Percentiles rank a stretch among this genome's conserved stretches.
Conservation (phyloP, 2,797 vertebrate genomes). For the Bovichtus diacanthus region DNA sequence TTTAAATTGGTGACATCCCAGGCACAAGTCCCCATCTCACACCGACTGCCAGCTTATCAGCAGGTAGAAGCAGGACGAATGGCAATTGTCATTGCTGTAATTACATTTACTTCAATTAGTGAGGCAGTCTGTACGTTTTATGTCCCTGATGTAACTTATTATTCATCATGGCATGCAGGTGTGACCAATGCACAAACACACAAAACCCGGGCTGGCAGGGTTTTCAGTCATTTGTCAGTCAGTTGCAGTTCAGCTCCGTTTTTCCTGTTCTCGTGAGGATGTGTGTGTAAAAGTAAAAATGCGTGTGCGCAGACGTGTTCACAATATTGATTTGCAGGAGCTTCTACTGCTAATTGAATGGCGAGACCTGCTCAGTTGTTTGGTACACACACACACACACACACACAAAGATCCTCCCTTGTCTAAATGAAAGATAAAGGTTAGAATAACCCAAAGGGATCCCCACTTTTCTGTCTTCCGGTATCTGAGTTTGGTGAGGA, state of each 20-base stretch:
- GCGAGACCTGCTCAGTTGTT: conserved; percentile 34
- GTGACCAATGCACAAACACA: conserved; percentile 11
- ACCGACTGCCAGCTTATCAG: conserved; percentile 25
- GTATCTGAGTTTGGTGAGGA: background rate
- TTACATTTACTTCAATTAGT: conserved; percentile 51
- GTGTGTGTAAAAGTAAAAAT: background rate
- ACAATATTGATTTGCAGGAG: conserved; percentile 62
- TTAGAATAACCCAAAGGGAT: background rate
- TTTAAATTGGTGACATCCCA: conserved; percentile 23
- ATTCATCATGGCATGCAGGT: conserved; percentile 31
- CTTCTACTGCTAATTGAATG: conserved; percentile 60
- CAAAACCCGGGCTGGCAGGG: conserved; percentile 17
- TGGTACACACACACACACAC: conserved; percentile 6
- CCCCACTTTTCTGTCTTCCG: background rate
- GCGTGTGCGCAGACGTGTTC: conserved; percentile 9
- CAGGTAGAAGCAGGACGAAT: conserved; percentile 9
- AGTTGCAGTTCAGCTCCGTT: conserved; percentile 1
- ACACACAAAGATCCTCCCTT: background rate
- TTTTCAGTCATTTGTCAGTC: conserved; percentile 53
- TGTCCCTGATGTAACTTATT: conserved; percentile 17
- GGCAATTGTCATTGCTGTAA: conserved; percentile 23
- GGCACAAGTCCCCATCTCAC: conserved; percentile 6
- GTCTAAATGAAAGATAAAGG: background rate
- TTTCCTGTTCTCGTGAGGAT: background rate
- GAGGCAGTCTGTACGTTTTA: conserved; percentile 15